Base-by-base conservation (phyloP, 2,113 vertebrate genomes). In the Setophaga petechia region DNA sequence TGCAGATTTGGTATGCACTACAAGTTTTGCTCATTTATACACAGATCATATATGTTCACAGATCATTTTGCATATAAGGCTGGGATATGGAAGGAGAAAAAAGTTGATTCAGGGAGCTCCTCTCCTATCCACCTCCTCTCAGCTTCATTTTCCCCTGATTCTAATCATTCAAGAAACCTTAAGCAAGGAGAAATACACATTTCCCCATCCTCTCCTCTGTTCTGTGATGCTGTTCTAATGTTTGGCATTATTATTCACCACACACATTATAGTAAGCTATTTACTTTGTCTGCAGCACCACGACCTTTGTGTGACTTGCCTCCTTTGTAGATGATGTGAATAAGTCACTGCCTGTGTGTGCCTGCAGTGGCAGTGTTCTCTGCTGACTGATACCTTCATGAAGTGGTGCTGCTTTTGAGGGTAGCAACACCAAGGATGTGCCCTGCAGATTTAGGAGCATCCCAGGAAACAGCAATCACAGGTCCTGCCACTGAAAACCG, bases 361-460 rank as follows among this genome's bases (percentile, higher is more conserved):
- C 43, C 5, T 20, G 35, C 37, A 39, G 14, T 6, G 33, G 43
- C 51, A 67, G 21, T 3, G 1, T 18, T 95, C 37, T 73, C 46
- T 30, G n/a, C 46, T 68, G 61, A 35, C 39, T 13, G 49, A 28
- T 21, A 22, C 11, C 25, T 66, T 86, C 23, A 27, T 0, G 1
- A 12, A 69, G 4, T 0, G 0, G 15, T 0, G 0, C 16, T 84
- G 47, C 15, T 47, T 84, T 44, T 44, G 2, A 14, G 27, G 25
- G 22, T 21, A 58, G 37, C 23, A 63, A 43, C 28, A 68, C 22
- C 39, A 65, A 62, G 27, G 47, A 37, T 15, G 4, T 83, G 25
- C 12, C 73, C 31, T 57, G 58, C 35, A 89, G 65, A 21, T 81
- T 72, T 44, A 78, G 61, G 39, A 89, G 8, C 74, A 65, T 19